These are phyloP conservation scores for Ptychobarbus kaznakovi DNA, from an alignment of 2,797 vertebrate species.

Conservation along the genomic window DNA sequence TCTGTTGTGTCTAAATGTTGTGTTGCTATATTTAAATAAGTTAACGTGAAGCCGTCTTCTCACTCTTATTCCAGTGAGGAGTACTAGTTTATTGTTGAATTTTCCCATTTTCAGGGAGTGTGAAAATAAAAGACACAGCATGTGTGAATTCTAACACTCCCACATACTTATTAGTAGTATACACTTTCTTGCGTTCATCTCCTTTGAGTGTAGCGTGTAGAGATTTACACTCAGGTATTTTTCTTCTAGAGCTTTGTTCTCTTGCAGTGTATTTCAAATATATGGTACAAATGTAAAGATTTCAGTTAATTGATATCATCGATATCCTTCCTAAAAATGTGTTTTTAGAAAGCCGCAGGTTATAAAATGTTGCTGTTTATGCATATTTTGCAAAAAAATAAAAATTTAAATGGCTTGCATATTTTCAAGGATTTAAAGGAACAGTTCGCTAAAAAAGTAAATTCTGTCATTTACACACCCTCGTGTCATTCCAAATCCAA, in stretches of 20 bases:
- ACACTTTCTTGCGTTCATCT: slow-evolving; percentile 1
- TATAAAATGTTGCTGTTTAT: background rate
- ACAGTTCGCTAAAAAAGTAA: background rate
- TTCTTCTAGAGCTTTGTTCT: background rate
- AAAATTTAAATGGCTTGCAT: background rate
- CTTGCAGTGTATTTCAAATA: background rate
- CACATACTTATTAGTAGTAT: slow-evolving; percentile 3
- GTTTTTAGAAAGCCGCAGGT: background rate
- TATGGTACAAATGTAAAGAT: background rate
- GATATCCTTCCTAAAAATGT: background rate
- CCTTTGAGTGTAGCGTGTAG: background rate
- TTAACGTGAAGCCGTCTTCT: background rate
- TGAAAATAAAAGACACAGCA: slow-evolving; percentile 4
- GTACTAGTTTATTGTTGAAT: slow-evolving; percentile 2
- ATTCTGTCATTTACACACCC: background rate
- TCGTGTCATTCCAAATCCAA: background rate
- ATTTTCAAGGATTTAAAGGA: background rate
- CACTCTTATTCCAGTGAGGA: slow-evolving; percentile 4
- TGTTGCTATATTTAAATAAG: slow-evolving; percentile 16
- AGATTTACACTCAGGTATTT: background rate
- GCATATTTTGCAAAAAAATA: background rate
- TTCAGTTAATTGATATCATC: background rate
- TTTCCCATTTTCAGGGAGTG: background rate
- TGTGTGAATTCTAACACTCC: slow-evolving; percentile 41
- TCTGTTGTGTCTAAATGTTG: slow-evolving; percentile 16